Conservation (phyloP, 2,888 invertebrate species). For the Phrixothrix hirtus region DNA sequence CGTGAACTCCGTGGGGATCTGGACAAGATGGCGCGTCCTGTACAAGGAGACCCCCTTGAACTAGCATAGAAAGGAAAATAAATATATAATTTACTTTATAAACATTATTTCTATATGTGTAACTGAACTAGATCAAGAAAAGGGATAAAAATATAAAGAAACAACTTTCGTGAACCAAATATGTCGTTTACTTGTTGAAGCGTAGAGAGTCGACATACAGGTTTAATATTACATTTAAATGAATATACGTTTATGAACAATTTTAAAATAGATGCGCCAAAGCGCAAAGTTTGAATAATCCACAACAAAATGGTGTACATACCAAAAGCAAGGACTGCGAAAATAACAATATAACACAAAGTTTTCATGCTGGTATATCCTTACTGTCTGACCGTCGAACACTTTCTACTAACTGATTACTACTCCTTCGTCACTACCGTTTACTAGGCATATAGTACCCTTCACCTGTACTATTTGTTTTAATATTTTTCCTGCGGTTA, state of each 20-base stretch:
- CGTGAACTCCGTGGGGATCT: conserved; percentile 77
- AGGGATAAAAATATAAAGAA: conserved; percentile 32
- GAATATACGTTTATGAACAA: too few species aligned
- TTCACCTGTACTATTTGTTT: conserved; percentile 22
- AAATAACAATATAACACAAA: conserved; percentile 45
- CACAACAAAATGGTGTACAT: conserved; percentile 20
- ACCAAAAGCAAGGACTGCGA: conserved; percentile 41
- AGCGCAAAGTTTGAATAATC: conserved; percentile 1
- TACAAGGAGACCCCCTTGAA: conserved; percentile 63
- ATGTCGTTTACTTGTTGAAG: conserved; percentile 17
- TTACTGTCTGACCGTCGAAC: conserved; percentile 47
- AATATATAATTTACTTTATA: background rate
- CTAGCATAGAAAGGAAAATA: conserved; percentile 54
- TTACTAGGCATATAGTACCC: conserved; percentile 24
- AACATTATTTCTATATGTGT: conserved; percentile 2
- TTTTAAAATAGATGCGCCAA: too few species aligned
- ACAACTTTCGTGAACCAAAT: conserved; percentile 34
- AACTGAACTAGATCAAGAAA: conserved; percentile 28
- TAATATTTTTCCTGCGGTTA: conserved; percentile 12
- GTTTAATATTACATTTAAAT: conserved; percentile 13
- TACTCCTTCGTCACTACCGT: conserved; percentile 41
- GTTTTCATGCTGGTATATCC: conserved; percentile 51
- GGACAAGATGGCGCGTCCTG: conserved; percentile 76
- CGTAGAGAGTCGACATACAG: conserved; percentile 22
- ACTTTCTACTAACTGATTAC: conserved; percentile 46